Conservation (phyloP, 2,113 vertebrate species). For the Prunella fulvescens region DNA sequence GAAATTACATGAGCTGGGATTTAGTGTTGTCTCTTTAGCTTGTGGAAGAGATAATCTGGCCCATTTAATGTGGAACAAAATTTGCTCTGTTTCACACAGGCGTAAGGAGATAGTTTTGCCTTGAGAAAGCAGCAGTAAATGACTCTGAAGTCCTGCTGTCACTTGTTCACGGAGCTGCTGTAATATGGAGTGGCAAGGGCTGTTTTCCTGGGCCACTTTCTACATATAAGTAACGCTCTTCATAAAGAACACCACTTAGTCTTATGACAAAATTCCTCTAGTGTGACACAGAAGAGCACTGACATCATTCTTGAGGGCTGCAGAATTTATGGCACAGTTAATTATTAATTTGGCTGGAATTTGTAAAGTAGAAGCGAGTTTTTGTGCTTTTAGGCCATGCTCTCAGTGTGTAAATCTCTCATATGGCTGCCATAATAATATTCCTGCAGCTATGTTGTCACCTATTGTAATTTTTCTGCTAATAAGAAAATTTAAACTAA, state of each 20-base stretch:
- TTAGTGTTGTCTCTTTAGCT: slow-evolving; percentile 55
- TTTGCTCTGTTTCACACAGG: slow-evolving; percentile 20
- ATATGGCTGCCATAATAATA: slow-evolving; percentile 51
- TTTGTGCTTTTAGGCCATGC: slow-evolving; percentile 39
- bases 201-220: slow-evolving; percentile 7
- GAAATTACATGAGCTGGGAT: slow-evolving; percentile 56
- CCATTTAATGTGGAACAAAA: slow-evolving; percentile 50
- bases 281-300: background rate
- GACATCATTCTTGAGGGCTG: slow-evolving; percentile 27
- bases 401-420: slow-evolving; percentile 60
- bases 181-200: slow-evolving; percentile 33
- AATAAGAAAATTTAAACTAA: slow-evolving; percentile 77
- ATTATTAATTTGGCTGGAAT: slow-evolving; percentile 70
- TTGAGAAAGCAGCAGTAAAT: slow-evolving; percentile 54
- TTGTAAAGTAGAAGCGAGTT: slow-evolving; percentile 63
- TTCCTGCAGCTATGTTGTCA: slow-evolving; percentile 67
- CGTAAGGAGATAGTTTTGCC: slow-evolving; percentile 22
- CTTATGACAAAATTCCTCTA: slow-evolving; percentile 27
- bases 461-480: slow-evolving; percentile 74
- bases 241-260: slow-evolving; percentile 42
- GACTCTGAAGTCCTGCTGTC: slow-evolving; percentile 55
- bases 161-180: background rate
- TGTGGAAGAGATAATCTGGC: slow-evolving; percentile 52
- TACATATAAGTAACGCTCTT: background rate
- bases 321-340: slow-evolving; percentile 49